Evolutionary conservation across 2,888 invertebrate genomes (phyloP), one percentile per base, ranked within the genome.

Genomic region (Rhimphoctona megacephalus): DNA sequence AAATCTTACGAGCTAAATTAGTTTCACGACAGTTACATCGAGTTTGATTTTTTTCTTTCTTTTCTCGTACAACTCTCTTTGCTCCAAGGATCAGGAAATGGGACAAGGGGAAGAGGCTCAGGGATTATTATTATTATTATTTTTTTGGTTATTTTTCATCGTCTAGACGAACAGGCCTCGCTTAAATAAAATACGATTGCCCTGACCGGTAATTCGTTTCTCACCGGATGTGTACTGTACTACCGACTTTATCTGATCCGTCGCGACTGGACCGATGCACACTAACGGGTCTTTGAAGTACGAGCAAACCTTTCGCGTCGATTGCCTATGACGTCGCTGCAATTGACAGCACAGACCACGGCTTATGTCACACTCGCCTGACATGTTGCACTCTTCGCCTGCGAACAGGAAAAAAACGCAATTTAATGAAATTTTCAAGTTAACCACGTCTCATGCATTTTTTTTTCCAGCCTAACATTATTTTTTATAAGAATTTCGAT

Each of bases 261-360:
- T 96, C 9, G 97, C 97, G 0, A 98, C 97, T 0, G 97, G 97
- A 0, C 98, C 98, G 92, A 98, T 97, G 95, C 98, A 98, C 30
- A 97, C 97, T 72, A 98, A 95, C 0, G 98, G 97, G 92, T 98
- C 98, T 93, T 97, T 98, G 96, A 98, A 98, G 94, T 98, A 98
- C n/a, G 97, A 97, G 95, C 98, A 98, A 89, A 97, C 97, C 96
- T 98, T 97, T 94, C 98, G 96, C 1, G 98, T 96, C 89, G 97
- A 96, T 95, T 97, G 98, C 66, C 98, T 96, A 94, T 98, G 98
- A 89, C 98, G 96, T 87, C 98, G 96, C 91, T 98, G 97, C 91
- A 98, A 95, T 94, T 98, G 98, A 95, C 98, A 98, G 95, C 98
- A 98, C 80, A 98, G 95, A 33, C 98, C 98, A 77, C 97, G 96